Conservation (phyloP, 2,888 invertebrate species). For the Phengaris arion region DNA sequence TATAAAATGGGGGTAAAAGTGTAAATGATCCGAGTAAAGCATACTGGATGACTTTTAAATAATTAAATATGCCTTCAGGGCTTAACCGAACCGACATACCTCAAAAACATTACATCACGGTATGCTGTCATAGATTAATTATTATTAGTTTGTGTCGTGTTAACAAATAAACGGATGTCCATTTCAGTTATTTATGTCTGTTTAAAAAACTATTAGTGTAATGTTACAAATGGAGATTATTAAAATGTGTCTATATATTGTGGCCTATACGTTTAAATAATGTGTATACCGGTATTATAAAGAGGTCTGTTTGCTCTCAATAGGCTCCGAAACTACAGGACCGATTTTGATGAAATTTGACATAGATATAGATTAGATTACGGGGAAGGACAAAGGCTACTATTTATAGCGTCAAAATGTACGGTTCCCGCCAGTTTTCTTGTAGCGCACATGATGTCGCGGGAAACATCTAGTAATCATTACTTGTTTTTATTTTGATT, state of each 20-base stretch:
- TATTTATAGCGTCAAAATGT: too few species aligned
- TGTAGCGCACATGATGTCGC: too few species aligned
- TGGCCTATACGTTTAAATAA: too few species aligned
- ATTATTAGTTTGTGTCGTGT: conserved; percentile 20
- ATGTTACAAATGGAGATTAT: conserved; percentile 1
- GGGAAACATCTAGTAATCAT: too few species aligned
- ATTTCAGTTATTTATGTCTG: conserved; percentile 8
- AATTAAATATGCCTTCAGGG: conserved; percentile 7
- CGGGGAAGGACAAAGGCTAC: too few species aligned
- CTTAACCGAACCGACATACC: conserved; percentile 4
- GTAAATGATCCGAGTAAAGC: background rate
- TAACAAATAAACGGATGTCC: conserved; percentile 1
- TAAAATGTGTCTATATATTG: conserved; percentile 3
- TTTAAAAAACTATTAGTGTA: conserved; percentile 20
- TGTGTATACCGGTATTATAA: too few species aligned
- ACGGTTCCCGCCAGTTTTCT: too few species aligned
- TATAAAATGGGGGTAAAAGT: conserved; percentile 7
- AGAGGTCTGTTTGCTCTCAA: too few species aligned
- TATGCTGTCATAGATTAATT: conserved; percentile 13
- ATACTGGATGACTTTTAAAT: conserved; percentile 15
- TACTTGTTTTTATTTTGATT: too few species aligned
- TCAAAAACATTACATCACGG: background rate
- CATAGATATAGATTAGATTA: too few species aligned
- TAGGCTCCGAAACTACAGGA: too few species aligned
- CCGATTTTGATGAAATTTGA: too few species aligned